Base-by-base conservation (phyloP, 2,113 vertebrate genomes). In the Chloebia gouldiae region DNA sequence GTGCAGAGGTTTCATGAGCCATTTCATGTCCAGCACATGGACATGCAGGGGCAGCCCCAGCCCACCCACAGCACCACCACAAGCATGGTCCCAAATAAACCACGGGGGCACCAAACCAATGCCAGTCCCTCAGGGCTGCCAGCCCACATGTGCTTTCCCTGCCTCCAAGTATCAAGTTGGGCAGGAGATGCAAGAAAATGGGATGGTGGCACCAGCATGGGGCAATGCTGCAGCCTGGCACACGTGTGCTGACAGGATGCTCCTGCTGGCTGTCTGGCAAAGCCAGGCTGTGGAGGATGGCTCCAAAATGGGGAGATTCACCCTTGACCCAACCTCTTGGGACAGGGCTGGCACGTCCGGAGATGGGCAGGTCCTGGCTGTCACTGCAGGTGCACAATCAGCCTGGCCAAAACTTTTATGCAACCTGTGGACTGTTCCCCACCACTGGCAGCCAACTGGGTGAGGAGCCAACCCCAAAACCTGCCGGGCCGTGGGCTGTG, bases 221-320 rank as follows among this genome's bases (percentile, higher is more conserved):
- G 35, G 35, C 0, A 5, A 31, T 13, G 53, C 56, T 49, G 56
- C 56, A 86, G 65, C 79, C 45, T 10, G 37, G 39, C 31, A 68
- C 17, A 5, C 0, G 0, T 0, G 2, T 30, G 51, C 24, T 45
- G 42, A 22, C 72, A 84, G 60, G 50, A 60, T 7, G 11, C 10
- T 25, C 63, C 63, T 16, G 44, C n/a, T 1, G 1, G 28, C 27
- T 80, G 64, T 35, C 49, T 2, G 5, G 33, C 4, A 3, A 56
- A 89, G 72, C 57, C 4, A 10, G 11, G 35, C 10, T 1, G 3
- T 3, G 39, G 40, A 51, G 49, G 40, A 68, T 0, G 2, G 23
- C 68, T 54, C 83, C 0, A 0, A 59, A 88, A 66, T 0, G 2
- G 11, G 51, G 45, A 81, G 68, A 78, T 12, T 61, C 28, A 73